These are phyloP conservation scores for Forbesichthys papilliferus DNA, from an alignment of 2,113 vertebrate species.

Conservation along the genomic window DNA sequence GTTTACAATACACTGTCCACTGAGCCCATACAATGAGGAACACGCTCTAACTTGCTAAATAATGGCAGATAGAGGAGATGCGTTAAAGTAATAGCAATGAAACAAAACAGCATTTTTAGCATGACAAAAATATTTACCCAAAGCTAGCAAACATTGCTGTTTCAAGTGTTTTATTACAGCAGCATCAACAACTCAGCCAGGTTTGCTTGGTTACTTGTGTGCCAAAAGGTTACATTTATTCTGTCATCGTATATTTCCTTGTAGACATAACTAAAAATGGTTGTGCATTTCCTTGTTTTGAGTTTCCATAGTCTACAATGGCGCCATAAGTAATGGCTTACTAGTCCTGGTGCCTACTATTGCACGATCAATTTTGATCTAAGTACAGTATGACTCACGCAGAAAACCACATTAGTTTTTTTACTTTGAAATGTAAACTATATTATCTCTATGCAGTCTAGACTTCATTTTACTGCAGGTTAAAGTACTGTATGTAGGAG, in stretches of 20 bases:
- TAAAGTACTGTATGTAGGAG: too few relatives aligned
- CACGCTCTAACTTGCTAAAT: background rate
- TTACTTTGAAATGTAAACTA: too few relatives aligned
- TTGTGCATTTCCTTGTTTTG: background rate
- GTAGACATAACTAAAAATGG: background rate
- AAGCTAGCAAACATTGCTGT: background rate
- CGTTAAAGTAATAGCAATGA: background rate
- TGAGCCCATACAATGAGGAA: background rate
- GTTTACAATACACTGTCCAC: background rate
- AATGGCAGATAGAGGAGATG: too few relatives aligned
- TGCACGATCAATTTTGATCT: too few relatives aligned
- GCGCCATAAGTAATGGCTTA: too few relatives aligned
- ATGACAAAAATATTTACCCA: background rate
- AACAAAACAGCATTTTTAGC: too few relatives aligned
- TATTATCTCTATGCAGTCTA: too few relatives aligned
- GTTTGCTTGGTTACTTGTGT: background rate
- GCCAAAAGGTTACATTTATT: background rate
- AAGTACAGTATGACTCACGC: too few relatives aligned
- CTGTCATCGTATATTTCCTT: background rate
- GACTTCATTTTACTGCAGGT: too few relatives aligned
- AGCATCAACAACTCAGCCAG: background rate
- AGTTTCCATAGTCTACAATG: too few relatives aligned
- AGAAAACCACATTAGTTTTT: too few relatives aligned
- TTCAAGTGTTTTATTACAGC: background rate
- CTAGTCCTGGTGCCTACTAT: background rate